A percentile compares a stretch with the other conserved stretches of the same genome.
phyloP scores from a whole-genome alignment of 2,113 vertebrate genomes.

The Amphilophus citrinellus region DNA sequence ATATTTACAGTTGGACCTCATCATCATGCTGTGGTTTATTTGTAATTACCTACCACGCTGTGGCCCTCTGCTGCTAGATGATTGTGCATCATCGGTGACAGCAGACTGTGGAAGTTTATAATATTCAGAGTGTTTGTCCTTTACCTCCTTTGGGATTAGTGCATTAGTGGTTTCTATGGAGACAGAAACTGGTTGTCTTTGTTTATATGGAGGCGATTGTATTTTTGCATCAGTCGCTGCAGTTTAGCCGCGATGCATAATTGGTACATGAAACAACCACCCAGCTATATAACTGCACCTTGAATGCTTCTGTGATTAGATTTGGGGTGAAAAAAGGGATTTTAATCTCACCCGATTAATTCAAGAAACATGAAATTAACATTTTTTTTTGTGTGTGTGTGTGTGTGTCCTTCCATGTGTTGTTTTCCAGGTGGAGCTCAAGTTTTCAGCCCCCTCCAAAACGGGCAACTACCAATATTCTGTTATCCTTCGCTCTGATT shows the following conservation, averaged over 20 bases:
- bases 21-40: slow-evolving; percentile 19
- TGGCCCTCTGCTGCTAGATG: not conserved
- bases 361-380: not conserved
- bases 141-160: not conserved
- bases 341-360: not conserved
- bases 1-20: slow-evolving; percentile 58
- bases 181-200: not conserved
- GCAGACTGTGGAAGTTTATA: slow-evolving; percentile 1
- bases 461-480: slow-evolving; percentile 98
- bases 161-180: slow-evolving; percentile 9
- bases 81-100: not conserved
- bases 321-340: not conserved
- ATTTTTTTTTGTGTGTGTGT: rapidly evolving
- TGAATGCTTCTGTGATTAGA: not conserved
- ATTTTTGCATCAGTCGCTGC: not conserved
- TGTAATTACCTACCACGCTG: slow-evolving; percentile 15
- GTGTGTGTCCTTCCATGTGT: not conserved
- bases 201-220: not conserved
- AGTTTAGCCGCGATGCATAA: not conserved
- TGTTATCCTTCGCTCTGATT: slow-evolving; percentile 96
- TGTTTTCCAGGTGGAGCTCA: slow-evolving; percentile 91
- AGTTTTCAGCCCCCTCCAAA: slow-evolving; percentile 97
- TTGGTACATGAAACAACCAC: not conserved
- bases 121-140: not conserved
- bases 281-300: not conserved